A percentile compares a stretch with the other conserved stretches of the same genome.
Evolutionary conservation across 2,113 vertebrate species (phyloP).

Genomic region (Erythrocebus patas): DNA sequence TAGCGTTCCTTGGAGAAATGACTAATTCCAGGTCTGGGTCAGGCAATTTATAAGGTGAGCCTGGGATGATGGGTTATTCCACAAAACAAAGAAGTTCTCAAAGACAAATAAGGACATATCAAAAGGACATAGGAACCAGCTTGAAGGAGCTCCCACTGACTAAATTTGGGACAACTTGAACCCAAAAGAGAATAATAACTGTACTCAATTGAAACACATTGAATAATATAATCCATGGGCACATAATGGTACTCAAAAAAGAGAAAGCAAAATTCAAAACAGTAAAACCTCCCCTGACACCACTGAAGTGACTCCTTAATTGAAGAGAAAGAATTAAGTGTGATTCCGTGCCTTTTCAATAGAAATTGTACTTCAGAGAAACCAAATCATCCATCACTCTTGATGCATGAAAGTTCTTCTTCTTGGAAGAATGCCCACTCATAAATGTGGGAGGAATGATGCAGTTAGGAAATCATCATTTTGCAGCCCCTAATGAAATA

Average conservation of each 20-base stretch:
- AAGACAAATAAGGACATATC: neutral
- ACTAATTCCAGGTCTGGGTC: neutral
- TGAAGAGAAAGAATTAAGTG: neutral
- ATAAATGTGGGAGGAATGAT: neutral
- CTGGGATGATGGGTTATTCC: too few species aligned
- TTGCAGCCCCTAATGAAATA: neutral
- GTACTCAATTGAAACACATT: accelerated
- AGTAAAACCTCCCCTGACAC: neutral
- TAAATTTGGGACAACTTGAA: neutral
- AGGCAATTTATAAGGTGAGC: neutral
- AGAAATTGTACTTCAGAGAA: neutral
- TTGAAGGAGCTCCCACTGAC: too few species aligned
- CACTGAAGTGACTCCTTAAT: neutral
- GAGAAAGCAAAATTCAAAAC: neutral
- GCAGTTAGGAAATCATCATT: neutral
- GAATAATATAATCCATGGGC: neutral
- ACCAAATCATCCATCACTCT: neutral
- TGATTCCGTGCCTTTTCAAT: neutral
- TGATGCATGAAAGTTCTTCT: neutral
- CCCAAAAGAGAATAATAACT: neutral
- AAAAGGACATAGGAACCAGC: neutral
- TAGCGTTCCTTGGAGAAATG: neutral
- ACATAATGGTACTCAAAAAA: neutral
- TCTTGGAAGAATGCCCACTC: neutral
- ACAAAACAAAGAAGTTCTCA: neutral